Evolutionary conservation across 1,140 invertebrate genomes (phyloP).

Genomic region (Bombyx mandarina): DNA sequence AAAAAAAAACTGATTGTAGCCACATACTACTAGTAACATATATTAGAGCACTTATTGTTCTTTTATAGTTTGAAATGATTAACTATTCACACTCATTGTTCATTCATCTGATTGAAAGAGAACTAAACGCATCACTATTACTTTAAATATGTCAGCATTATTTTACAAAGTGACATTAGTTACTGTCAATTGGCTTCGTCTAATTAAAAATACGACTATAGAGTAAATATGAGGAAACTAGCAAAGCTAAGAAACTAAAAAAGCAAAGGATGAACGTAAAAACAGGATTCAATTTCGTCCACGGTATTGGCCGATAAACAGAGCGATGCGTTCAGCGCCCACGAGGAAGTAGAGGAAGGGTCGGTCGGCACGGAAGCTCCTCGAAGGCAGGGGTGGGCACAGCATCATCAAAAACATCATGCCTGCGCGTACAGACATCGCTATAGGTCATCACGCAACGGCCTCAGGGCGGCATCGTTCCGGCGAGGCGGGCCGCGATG

Average conservation of each 20-base stretch:
- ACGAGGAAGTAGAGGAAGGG: constrained; percentile 44
- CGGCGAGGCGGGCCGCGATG: constrained; percentile 14
- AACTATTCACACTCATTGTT: no score
- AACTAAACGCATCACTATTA: no score
- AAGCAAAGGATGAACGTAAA: neutral
- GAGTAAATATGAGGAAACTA: neutral
- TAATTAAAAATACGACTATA: no score
- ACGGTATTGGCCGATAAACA: constrained; percentile 27
- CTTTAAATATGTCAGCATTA: no score
- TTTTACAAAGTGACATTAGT: no score
- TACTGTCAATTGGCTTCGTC: no score
- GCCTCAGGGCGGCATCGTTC: constrained; percentile 9
- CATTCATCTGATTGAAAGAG: no score
- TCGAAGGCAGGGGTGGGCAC: constrained; percentile 27
- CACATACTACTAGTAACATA: no score
- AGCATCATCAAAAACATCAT: constrained; percentile 48
- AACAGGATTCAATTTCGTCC: constrained; percentile 4
- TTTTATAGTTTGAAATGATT: no score
- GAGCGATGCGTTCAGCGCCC: constrained; percentile 16
- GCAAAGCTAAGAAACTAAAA: no score
- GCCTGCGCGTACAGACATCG: constrained; percentile 33
- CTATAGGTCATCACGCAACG: constrained; percentile 31
- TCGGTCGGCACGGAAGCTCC: constrained; percentile 36
- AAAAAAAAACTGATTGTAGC: no score
- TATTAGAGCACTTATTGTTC: no score